Base-by-base conservation (phyloP, 2,797 vertebrate genomes). In the Pterois miles region DNA sequence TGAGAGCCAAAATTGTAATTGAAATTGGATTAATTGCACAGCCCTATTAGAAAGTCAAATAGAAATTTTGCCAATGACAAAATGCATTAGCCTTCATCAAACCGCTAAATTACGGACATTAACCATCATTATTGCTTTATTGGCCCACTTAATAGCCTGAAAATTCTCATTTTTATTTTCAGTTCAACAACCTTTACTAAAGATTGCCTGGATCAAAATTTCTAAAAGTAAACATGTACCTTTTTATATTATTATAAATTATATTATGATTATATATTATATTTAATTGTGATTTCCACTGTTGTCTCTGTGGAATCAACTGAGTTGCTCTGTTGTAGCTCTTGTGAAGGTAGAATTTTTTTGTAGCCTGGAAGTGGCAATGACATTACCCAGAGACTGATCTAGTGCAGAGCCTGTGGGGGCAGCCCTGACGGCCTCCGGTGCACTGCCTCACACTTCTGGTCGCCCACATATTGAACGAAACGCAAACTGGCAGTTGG, bases 401-500 rank as follows among this genome's bases (percentile, higher is more conserved):
- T 92, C 74, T 87, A 81, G 84, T 90, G 78, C 86, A 82, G 86
- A 84, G 76, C 82, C 82, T 86, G 71, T 72, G 81, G 83, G 86
- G 81, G 73, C 77, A 79, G 71, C 81, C 75, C 78, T 43, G 6
- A 60, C 64, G 18, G 85, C 82, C 86, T 76, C 71, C 77, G 66
- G 80, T 79, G 74, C 81, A 48, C 54, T 7, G 80, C 82, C 86
- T 82, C 85, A 80, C 86, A 86, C 93, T 89, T 90, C 86, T 87
- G 89, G 88, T 91, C 92, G 82, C 82, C 83, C 66, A 43, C 16
- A 68, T 80, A 89, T 88, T 90, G 90, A 93, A 89, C 90, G 83
- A 92, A 93, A 94, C 90, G 82, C 80, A 90, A 91, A 84, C 88
- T 94, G 94, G 92, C 93, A 94, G 93, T 89, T 86, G 81, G 75